Conservation (phyloP, 2,113 vertebrate genomes). For the Syngnathus typhle region DNA sequence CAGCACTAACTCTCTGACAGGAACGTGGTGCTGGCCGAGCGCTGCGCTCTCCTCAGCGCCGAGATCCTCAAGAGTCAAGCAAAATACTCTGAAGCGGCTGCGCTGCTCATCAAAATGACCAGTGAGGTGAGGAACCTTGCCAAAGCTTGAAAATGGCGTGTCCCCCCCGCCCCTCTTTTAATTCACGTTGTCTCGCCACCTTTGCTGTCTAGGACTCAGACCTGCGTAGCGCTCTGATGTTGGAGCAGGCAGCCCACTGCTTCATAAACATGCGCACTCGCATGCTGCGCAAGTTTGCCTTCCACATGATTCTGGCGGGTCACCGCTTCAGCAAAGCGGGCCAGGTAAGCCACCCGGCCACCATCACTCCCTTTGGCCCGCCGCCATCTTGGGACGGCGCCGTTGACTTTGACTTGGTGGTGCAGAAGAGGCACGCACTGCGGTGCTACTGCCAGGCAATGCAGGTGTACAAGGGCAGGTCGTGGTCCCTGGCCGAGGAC, state of each 20-base stretch:
- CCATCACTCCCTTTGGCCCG: no score
- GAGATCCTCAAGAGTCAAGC: constrained; percentile 95
- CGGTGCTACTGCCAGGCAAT: constrained; percentile 97
- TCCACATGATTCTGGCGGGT: constrained; percentile 97
- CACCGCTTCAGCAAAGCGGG: constrained; percentile 97
- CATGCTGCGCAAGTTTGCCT: constrained; percentile 97
- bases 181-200: neutral
- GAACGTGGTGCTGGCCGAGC: constrained; percentile 92
- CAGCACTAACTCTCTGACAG: constrained; percentile 50
- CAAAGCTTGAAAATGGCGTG: neutral
- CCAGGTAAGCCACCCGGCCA: constrained; percentile 71
- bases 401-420: neutral
- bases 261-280: constrained; percentile 97
- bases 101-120: constrained; percentile 94
- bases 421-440: constrained; percentile 87
- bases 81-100: constrained; percentile 93
- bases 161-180: no score
- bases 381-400: no score
- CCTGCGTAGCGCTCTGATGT: constrained; percentile 88
- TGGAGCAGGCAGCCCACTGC: constrained; percentile 96
- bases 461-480: constrained; percentile 95
- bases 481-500: constrained; percentile 95
- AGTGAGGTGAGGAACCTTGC: constrained; percentile 79
- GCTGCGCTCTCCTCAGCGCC: constrained; percentile 90
- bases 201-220: constrained; percentile 82